These are phyloP conservation scores for Dolichotis patagonum DNA, from an alignment of 2,113 vertebrate species.

Conservation along the genomic window DNA sequence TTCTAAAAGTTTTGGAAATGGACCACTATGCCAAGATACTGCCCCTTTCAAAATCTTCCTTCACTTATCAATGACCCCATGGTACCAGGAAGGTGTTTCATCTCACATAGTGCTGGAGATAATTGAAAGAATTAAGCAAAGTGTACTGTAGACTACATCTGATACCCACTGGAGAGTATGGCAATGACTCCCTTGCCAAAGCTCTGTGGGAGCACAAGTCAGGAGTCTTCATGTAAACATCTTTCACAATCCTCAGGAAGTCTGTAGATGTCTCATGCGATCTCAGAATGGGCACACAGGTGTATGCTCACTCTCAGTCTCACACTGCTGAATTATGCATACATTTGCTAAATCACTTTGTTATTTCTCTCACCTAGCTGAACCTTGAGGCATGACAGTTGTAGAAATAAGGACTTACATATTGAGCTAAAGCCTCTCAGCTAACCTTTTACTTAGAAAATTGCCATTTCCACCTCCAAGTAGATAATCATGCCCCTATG, in stretches of 20 bases:
- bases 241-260: neutral
- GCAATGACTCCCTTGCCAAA: neutral
- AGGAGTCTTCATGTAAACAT: neutral
- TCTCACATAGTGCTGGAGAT: neutral
- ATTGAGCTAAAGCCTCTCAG: neutral
- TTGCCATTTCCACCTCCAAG: neutral
- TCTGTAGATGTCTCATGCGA: neutral
- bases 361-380: neutral
- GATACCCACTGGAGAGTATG: neutral
- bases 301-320: neutral
- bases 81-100: neutral
- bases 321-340: neutral
- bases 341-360: neutral
- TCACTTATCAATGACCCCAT: neutral
- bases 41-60: neutral
- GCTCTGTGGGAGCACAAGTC: neutral
- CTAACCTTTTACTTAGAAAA: neutral
- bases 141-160: neutral
- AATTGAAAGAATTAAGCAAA: neutral
- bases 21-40: neutral
- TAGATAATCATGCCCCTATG: neutral
- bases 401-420: neutral
- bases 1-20: neutral
- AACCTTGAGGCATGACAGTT: neutral
- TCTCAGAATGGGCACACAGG: neutral